phyloP scores from a whole-genome alignment of 2,888 invertebrate species.

The Ornithoptera priamus region DNA sequence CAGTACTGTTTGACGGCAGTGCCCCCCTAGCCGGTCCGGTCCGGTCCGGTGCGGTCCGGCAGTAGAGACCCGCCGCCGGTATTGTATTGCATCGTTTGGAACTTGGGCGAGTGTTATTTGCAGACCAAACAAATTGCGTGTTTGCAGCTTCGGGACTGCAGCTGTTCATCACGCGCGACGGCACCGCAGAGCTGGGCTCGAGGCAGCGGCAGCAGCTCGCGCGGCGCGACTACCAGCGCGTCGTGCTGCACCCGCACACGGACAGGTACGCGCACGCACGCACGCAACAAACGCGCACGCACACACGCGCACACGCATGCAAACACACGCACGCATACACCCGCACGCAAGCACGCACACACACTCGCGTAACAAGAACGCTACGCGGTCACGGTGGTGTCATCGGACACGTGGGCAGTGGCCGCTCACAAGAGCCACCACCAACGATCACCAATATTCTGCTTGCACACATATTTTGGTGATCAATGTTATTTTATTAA shows the following conservation, averaged over 20 bases:
- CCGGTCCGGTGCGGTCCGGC: too few relatives aligned
- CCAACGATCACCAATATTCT: too few relatives aligned
- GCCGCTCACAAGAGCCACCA: too few relatives aligned
- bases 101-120: not conserved
- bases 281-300: conserved; percentile 17
- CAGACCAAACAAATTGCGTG: not conserved
- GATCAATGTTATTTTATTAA: too few relatives aligned
- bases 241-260: conserved; percentile 68
- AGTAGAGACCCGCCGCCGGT: too few relatives aligned
- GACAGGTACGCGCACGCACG: conserved; percentile 46
- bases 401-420: not conserved
- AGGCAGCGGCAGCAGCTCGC: conserved; percentile 87
- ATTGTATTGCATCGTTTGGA: too few relatives aligned
- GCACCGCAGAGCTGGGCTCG: conserved; percentile 91
- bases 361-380: too few relatives aligned
- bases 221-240: conserved; percentile 66
- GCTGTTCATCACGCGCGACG: conserved; percentile 93
- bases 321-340: not conserved
- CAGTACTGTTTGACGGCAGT: too few relatives aligned
- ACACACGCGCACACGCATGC: not conserved
- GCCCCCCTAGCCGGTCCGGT: too few relatives aligned
- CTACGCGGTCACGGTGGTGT: too few relatives aligned
- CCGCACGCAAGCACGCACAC: not conserved
- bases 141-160: conserved; percentile 91
- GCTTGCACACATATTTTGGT: too few relatives aligned